Evolutionary conservation across 2,797 vertebrate species (phyloP), one percentile per base, ranked within the genome.

Genomic region (Oreochromis mossambicus): DNA sequence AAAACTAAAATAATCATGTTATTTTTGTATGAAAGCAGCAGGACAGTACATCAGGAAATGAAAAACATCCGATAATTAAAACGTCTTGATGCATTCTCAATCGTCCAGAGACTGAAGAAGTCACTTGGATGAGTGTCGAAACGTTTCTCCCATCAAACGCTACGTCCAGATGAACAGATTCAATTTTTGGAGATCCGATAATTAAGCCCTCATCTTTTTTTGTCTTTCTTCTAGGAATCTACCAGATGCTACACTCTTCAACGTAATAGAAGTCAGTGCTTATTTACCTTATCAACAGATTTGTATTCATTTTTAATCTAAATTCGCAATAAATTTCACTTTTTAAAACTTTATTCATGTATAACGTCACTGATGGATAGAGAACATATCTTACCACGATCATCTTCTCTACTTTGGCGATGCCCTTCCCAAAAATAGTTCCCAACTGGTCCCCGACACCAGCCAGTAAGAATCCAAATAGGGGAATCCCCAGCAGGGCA

Each of bases 351-450:
- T 38, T 51, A 51, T 15, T 50, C 10, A 13, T 48, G 5, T 63
- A 14, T 36, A 26, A 66, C 38, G 32, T 80, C 43, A 26, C 13
- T 66, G 80, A 51, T 19, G 6, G 36, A 43, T 11, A 73, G 13
- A 36, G 66, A 77, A 32, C 34, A 21, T 14, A 38, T 4, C 97
- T 97, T 94, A 99, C 98, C 96, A 98, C 97, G 91, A 99, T 98
- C 32, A 98, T 99, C 85, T 98, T 98, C 95, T 99, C 98, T 78
- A 99, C 98, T 97, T 96, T 98, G 91, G 97, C 97, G 52, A 99
- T 99, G 90, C 97, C 98, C 94, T 99, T 99, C 86, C 98, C 98
- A 87, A 99, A 99, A 91, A 99, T 98, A 66, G 98, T 99, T 63
- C 98, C 98, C 77, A 99, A 92, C 90, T 99, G 98, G 92, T 99